Conservation (phyloP, 2,113 vertebrate genomes). For the Mobula hypostoma region DNA sequence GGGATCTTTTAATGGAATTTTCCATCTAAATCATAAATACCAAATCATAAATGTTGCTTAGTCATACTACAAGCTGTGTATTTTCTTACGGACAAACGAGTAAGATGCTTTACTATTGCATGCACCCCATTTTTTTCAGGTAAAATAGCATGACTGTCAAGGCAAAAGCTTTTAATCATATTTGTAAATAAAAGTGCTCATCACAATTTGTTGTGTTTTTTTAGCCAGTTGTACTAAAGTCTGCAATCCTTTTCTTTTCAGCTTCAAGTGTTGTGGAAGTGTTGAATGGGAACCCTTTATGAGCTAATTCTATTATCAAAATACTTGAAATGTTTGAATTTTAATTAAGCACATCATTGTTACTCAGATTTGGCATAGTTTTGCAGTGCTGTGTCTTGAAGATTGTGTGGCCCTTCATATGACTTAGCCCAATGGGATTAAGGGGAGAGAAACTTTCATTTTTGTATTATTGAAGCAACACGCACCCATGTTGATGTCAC, state of each 20-base stretch:
- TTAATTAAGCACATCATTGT: neutral
- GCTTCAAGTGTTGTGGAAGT: neutral
- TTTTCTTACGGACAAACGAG: constrained; percentile 81
- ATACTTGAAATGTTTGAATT: neutral
- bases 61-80: constrained; percentile 88
- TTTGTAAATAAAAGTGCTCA: constrained; percentile 99
- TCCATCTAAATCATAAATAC: constrained; percentile 43
- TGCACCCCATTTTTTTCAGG: constrained; percentile 95
- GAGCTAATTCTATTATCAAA: neutral
- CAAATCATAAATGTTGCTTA: constrained; percentile 61
- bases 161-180: constrained; percentile 86
- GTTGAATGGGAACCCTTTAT: neutral
- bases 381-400: neutral
- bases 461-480: no score
- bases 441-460: neutral
- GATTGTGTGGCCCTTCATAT: neutral
- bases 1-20: constrained; percentile 55
- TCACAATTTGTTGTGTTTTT: constrained; percentile 72
- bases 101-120: constrained; percentile 96
- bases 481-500: neutral
- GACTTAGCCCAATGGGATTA: neutral
- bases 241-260: constrained; percentile 12
- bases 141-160: constrained; percentile 88
- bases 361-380: neutral
- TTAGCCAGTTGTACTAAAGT: constrained; percentile 39